Conservation (phyloP, 2,888 invertebrate genomes). For the Pandemis corylana region DNA sequence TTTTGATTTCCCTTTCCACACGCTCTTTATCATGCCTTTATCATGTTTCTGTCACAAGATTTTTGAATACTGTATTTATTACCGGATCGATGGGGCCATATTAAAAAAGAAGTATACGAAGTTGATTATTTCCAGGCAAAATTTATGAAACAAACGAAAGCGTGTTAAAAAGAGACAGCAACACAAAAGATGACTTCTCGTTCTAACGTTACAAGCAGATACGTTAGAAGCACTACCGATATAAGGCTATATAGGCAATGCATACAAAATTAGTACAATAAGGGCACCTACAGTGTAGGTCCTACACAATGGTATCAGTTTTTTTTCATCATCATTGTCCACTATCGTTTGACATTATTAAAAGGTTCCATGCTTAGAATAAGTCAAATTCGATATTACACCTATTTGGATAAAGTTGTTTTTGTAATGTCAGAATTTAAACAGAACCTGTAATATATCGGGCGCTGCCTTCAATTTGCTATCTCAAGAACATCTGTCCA, state of each 20-base stretch:
- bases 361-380: not conserved
- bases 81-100: no score
- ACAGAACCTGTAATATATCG: not conserved
- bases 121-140: no score
- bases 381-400: not conserved
- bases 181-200: not conserved
- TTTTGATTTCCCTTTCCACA: no score
- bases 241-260: not conserved
- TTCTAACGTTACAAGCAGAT: not conserved
- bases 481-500: not conserved
- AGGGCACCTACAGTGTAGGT: no score
- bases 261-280: not conserved
- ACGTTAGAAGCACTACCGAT: not conserved
- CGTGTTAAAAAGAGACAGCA: no score
- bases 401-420: not conserved
- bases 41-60: no score
- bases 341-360: not conserved
- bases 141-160: no score
- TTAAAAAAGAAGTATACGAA: no score
- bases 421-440: not conserved
- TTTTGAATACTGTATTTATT: no score
- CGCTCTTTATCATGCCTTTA: no score
- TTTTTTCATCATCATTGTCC: slow-evolving; percentile 3
- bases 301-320: slow-evolving; percentile 1
- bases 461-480: slow-evolving; percentile 3